Conservation (phyloP, 2,888 invertebrate genomes). For the Rhopalosiphum nymphaeae region DNA sequence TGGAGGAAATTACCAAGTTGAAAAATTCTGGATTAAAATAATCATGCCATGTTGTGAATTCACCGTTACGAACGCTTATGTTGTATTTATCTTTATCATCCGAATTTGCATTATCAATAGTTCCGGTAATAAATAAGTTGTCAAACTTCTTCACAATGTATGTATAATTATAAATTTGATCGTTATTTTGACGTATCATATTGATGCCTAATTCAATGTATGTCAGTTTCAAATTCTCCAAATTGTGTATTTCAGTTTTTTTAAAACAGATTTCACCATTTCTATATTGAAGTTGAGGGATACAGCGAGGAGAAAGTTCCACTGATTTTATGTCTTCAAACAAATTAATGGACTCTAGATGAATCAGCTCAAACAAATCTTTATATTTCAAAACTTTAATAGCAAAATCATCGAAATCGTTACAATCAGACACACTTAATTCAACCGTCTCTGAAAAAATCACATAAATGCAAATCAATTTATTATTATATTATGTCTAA, state of each 20-base stretch:
- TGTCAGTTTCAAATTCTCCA: not conserved
- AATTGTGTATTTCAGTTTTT: not conserved
- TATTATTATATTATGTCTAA: not conserved
- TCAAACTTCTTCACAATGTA: no score
- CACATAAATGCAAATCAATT: not conserved
- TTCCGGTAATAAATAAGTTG: not conserved
- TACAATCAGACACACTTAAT: accelerated
- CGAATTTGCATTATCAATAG: not conserved
- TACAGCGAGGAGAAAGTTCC: not conserved
- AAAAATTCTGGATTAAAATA: not conserved
- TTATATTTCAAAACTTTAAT: not conserved
- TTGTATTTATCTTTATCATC: not conserved
- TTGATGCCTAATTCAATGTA: not conserved
- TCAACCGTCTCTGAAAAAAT: not conserved
- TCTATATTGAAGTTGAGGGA: not conserved
- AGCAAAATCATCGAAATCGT: not conserved
- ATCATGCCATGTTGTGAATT: not conserved
- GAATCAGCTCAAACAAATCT: not conserved
- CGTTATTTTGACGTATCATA: no score
- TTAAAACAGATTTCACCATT: not conserved
- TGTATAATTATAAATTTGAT: no score
- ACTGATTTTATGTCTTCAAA: not conserved
- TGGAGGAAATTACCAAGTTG: not conserved
- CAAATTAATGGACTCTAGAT: not conserved
- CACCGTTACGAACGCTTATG: not conserved